Conservation (phyloP, 2,888 invertebrate genomes). For the Sinotaia quadrata region DNA sequence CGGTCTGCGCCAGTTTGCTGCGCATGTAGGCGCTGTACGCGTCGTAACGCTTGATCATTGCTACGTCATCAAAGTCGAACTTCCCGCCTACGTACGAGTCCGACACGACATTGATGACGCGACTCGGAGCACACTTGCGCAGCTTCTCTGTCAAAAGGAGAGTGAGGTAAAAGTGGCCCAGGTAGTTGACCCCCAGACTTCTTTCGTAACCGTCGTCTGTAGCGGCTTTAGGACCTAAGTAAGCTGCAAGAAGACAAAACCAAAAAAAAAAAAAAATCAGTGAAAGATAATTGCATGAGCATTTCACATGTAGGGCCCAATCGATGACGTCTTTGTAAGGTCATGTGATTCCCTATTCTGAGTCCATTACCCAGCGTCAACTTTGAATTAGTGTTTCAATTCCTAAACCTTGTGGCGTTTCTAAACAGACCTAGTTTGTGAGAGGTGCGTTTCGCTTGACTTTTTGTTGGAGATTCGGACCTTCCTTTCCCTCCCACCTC, state of each 20-base stretch:
- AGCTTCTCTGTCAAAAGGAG: slow-evolving; percentile 55
- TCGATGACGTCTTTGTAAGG: too few relatives aligned
- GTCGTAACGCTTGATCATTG: slow-evolving; percentile 53
- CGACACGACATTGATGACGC: slow-evolving; percentile 64
- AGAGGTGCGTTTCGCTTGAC: too few relatives aligned
- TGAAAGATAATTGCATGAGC: too few relatives aligned
- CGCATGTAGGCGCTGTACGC: slow-evolving; percentile 60
- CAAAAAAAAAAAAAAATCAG: too few relatives aligned
- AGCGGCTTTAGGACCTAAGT: slow-evolving; percentile 62
- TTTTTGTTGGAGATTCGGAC: too few relatives aligned
- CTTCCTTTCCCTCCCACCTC: too few relatives aligned
- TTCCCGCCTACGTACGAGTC: slow-evolving; percentile 56
- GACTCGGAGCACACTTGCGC: slow-evolving; percentile 54
- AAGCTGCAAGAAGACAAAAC: slow-evolving; percentile 43
- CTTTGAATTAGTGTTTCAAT: too few relatives aligned
- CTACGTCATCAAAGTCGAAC: slow-evolving; percentile 59
- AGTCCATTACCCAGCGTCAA: too few relatives aligned
- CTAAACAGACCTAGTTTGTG: too few relatives aligned
- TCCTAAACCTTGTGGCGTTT: too few relatives aligned
- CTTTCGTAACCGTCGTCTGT: slow-evolving; percentile 62
- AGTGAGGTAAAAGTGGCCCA: slow-evolving; percentile 66
- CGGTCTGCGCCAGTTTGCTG: slow-evolving; percentile 58
- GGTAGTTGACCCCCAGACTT: slow-evolving; percentile 62
- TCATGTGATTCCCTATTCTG: too few relatives aligned
- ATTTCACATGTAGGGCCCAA: too few relatives aligned